These are phyloP conservation scores for Tiliacea aurago DNA, from an alignment of 2,888 invertebrate genomes.

Conservation along the genomic window DNA sequence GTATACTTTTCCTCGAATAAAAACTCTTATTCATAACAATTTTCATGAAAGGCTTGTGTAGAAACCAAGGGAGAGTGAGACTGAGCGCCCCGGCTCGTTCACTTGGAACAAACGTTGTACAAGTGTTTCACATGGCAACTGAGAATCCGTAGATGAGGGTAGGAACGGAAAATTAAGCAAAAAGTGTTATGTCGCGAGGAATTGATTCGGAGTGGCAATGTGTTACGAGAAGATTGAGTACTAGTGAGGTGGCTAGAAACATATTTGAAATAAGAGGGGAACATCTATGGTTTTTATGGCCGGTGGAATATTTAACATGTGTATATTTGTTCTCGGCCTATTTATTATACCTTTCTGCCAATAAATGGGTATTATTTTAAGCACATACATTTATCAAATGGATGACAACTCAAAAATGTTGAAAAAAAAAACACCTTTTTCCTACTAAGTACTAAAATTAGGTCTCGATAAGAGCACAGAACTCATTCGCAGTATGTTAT, in stretches of 20 bases:
- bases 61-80: conserved; percentile 55
- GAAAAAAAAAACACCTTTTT: background rate
- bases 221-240: conserved; percentile 36
- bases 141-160: conserved; percentile 52
- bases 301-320: conserved; percentile 1
- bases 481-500: background rate
- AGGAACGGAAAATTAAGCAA: conserved; percentile 66
- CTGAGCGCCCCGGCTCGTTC: conserved; percentile 60
- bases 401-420: background rate
- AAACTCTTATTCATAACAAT: conserved; percentile 61
- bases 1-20: conserved; percentile 51
- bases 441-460: background rate
- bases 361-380: background rate
- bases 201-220: conserved; percentile 71
- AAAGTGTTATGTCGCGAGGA: conserved; percentile 67
- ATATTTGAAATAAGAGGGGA: conserved; percentile 12
- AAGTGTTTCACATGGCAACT: conserved; percentile 69
- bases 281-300: conserved; percentile 11
- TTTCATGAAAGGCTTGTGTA: conserved; percentile 54
- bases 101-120: conserved; percentile 64
- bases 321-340: too few relatives aligned
- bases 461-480: background rate
- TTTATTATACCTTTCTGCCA: background rate
- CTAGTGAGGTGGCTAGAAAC: conserved; percentile 10
- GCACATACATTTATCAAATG: background rate